Evolutionary conservation across 2,113 vertebrate species (phyloP), one percentile per base, ranked within the genome.

Genomic region (Sturnus vulgaris): DNA sequence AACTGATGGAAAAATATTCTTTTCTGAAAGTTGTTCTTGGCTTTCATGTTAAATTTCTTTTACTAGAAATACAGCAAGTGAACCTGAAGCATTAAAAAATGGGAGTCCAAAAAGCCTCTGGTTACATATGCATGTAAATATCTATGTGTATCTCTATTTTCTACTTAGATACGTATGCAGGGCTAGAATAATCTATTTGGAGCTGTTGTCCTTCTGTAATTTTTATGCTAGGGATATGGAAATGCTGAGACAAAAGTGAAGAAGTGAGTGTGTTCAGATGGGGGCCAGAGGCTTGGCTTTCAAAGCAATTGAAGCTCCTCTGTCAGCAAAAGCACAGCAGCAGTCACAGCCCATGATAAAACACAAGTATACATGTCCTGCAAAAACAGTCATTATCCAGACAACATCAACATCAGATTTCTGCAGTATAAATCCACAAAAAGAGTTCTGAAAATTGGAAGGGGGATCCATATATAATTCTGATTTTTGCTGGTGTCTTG

Each of bases 131-230:
- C n/a, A 12, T 27, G 8, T 59, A 71, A 73, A 27, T 64, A 28
- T 33, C 23, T 73, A 2, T 16, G 15, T 42, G 28, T 23, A 25
- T 79, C 27, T 63, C 10, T 60, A 1, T 68, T 79, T 71, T 24
- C 23, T 27, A 39, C 1, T 3, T 12, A 33, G n/a, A 25, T 7
- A 46, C 7, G 18, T 7, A 24, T 1, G 1, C 9, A 37, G 15
- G 8, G 5, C 4, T 17, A 46, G 37, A 55, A 50, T 59, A 5
- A 49, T 39, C 49, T 50, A 8, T 33, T 75, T 73, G 46, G 9
- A 80, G 25, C 44, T 69, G 25, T 46, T 91, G 25, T 63, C n/a
- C 27, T 72, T 57, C 21, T 42, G 15, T 33, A 11, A 15, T 44
- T 91, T 78, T 77, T 76, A 24, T 69, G 17, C 17, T n/a, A 47